Percentiles rank a stretch among this genome's conserved stretches.
Evolutionary conservation across 2,888 invertebrate species (phyloP).

Genomic region (Ashinkailepas kermadecensis): DNA sequence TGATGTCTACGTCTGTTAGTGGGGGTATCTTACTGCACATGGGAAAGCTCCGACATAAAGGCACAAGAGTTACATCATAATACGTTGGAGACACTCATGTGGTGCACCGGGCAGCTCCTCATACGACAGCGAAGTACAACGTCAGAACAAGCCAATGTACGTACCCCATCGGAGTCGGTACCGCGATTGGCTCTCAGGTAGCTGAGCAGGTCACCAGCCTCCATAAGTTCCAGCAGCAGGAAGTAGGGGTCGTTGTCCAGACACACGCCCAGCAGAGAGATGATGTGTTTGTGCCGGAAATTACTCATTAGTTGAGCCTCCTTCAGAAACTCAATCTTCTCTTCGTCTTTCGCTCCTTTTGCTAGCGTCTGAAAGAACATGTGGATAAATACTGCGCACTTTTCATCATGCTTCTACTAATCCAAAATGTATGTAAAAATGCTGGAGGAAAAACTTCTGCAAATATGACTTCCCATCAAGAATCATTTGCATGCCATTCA

Average conservation of each 20-base stretch:
- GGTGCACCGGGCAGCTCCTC: no score
- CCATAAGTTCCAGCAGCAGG: constrained; percentile 95
- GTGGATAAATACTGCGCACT: background rate
- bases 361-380: constrained; percentile 61
- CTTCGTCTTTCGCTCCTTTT: constrained; percentile 81
- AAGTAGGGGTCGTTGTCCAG: constrained; percentile 87
- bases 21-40: no score
- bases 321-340: constrained; percentile 87
- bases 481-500: no score
- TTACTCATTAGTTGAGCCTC: constrained; percentile 97
- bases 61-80: no score
- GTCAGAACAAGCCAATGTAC: background rate
- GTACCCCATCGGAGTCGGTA: constrained; percentile 20
- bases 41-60: no score
- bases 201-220: constrained; percentile 87
- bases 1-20: no score
- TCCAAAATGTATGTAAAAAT: no score
- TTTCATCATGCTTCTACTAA: no score
- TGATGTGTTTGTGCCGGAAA: constrained; percentile 92
- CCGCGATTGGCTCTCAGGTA: constrained; percentile 74
- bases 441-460: no score
- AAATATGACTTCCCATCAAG: no score
- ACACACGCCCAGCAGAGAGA: constrained; percentile 87
- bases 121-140: no score
- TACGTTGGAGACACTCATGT: no score